Base-by-base conservation (phyloP, 2,797 vertebrate genomes). In the Simalia tracyae region DNA sequence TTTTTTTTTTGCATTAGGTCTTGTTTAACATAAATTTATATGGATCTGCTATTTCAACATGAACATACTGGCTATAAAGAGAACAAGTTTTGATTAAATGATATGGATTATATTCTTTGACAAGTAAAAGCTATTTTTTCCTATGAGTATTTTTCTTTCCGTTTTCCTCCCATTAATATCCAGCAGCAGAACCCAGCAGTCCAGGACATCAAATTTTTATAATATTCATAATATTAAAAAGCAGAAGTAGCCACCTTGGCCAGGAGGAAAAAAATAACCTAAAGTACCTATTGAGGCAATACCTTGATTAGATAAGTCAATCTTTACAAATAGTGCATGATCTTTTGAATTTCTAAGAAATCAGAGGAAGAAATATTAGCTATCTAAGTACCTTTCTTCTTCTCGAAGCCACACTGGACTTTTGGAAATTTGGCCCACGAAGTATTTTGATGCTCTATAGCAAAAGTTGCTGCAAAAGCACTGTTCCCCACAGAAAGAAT, bases 391-490 rank as follows among this genome's bases (percentile, higher is more conserved):
- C 99, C 98, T 98, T 92, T 99, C 99, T 93, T 98, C 97, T 90
- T 98, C 97, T 95, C 98, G 97, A 91, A 98, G 97, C 99, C 99
- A 99, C 42, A 99, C 97, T 14, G 99, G 99, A 57, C 98, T 98
- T 95, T 96, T 98, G 42, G 98, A 98, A 97, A 99, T 98, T 88
- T 99, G 99, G 90, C 98, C 97, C 97, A 99, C 98, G 95, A 98
- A 99, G 92, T 98, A 98, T 95, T 99, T 99, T 89, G 99, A 99
- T 86, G 99, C 98, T 98, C 97, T 98, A 92, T 98, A 99, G 96
- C 99, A 99, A 96, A 99, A 99, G 95, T 99, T 98, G 97, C 99
- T 98, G 96, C 99, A 99, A 97, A 98, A 99, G 96, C 97, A 98
- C 99, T 99, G 93, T 92, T 97, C 96, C 94, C 15, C 92, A 94